Base-by-base conservation (phyloP, 1,140 invertebrate species). In the Cecropterus lyciades region DNA sequence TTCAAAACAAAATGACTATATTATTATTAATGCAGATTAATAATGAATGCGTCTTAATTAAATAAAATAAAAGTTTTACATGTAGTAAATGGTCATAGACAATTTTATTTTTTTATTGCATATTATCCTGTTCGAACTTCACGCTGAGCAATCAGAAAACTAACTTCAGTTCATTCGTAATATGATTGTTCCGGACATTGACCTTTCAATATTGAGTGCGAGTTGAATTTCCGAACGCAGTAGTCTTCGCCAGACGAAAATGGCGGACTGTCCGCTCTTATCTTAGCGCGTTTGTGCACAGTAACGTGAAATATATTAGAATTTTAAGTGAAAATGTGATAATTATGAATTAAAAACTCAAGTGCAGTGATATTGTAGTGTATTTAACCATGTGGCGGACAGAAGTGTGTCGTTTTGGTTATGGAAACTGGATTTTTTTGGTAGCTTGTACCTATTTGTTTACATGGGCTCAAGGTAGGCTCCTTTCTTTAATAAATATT, bases 391-490 rank as follows among this genome's bases (percentile, higher is more conserved):
- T 91, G 91, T 89, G 84, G 59, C 89, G 88, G 88, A 92, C 89
- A 85, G 89, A 87, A 75, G 84, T 91, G 79, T 86, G 80, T 73
- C 80, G 79, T 77, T 91, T 91, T 73, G 82, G 84, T 59, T 75
- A 82, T 27, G 84, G 81, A 77, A 87, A 91, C 84, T 92, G 89
- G 91, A 92, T 92, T 80, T 90, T 89, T 76, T 90, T 91, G 81
- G 71, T 88, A 67, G 79, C 73, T 72, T 80, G 75, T 68, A 63
- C 85, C 69, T 82, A 87, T 86, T 92, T 92, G 89, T 92, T 92
- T 92, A 92, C 91, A 87, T 91, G 87, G 69, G 88, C 72, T 77
- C 82, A 90, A 92, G 91, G 91, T 92, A 80, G 84, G 84, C 73
- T 77, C 75, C 78, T 85, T 84, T 80, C 77, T 72, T 80, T 49